A percentile compares a stretch with the other conserved stretches of the same genome.
These are phyloP conservation scores for Propsilocerus akamusi DNA, from an alignment of 1,140 invertebrate genomes.

Conservation along the genomic window DNA sequence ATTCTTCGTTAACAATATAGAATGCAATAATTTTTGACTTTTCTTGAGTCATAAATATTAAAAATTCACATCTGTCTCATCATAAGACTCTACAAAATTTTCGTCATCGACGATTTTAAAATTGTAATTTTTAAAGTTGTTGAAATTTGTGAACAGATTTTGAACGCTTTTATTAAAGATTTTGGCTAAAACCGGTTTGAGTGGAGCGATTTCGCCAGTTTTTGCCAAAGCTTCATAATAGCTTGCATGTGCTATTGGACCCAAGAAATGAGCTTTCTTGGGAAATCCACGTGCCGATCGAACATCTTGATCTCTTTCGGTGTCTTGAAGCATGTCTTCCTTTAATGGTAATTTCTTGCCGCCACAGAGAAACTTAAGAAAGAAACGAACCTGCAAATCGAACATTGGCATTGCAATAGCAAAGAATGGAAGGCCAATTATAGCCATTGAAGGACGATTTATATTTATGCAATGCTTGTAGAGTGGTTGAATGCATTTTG, in stretches of 20 bases:
- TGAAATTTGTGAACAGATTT: neutral
- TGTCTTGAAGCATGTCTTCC: constrained; percentile 26
- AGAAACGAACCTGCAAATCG: constrained; percentile 43
- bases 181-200: constrained; percentile 33
- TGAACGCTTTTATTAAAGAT: too few relatives aligned
- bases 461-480: constrained; percentile 43
- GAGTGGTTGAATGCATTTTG: constrained; percentile 34
- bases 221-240: constrained; percentile 40
- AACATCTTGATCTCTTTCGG: constrained; percentile 15
- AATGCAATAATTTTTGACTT: too few relatives aligned
- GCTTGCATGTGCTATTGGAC: neutral
- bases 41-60: too few relatives aligned
- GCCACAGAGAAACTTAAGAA: constrained; percentile 6
- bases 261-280: neutral
- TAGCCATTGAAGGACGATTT: constrained; percentile 33
- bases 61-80: too few relatives aligned
- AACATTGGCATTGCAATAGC: constrained; percentile 41
- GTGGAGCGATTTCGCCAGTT: constrained; percentile 25
- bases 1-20: too few relatives aligned
- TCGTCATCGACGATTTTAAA: neutral
- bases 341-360: constrained; percentile 20
- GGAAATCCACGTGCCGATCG: neutral
- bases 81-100: too few relatives aligned
- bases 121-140: neutral
- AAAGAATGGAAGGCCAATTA: constrained; percentile 34